phyloP scores from a whole-genome alignment of 2,888 invertebrate genomes.

The Herminia tarsipennalis region DNA sequence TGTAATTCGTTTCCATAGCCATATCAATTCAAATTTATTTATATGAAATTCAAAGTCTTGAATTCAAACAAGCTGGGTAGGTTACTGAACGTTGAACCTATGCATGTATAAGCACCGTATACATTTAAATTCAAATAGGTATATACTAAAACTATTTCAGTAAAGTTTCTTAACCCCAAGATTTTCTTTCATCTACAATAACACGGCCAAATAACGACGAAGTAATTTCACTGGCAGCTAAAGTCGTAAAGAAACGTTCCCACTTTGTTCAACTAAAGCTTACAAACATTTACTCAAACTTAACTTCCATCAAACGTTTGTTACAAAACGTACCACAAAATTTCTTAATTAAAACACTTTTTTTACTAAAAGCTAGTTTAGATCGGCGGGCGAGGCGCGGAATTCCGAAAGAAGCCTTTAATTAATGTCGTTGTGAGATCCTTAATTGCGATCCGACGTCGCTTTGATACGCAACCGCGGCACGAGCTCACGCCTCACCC shows the following conservation, averaged over 20 bases:
- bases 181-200: background rate
- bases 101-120: no score
- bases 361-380: constrained; percentile 74
- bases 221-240: background rate
- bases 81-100: no score
- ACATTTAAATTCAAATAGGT: no score
- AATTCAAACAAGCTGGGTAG: no score
- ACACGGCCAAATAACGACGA: background rate
- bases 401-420: constrained; percentile 67
- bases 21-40: no score
- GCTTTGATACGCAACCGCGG: constrained; percentile 60
- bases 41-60: no score
- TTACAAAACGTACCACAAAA: constrained; percentile 52
- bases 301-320: constrained; percentile 30
- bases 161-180: background rate
- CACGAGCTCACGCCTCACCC: constrained; percentile 26
- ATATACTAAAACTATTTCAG: no score
- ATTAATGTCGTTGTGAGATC: constrained; percentile 78
- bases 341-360: constrained; percentile 78
- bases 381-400: constrained; percentile 48
- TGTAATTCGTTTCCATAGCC: no score
- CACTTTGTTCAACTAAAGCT: constrained; percentile 11
- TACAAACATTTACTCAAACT: constrained; percentile 23
- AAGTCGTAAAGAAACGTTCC: constrained; percentile 3
- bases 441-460: constrained; percentile 73